These are phyloP conservation scores for Oegoconia quadripuncta DNA, from an alignment of 2,888 invertebrate genomes.

Conservation along the genomic window DNA sequence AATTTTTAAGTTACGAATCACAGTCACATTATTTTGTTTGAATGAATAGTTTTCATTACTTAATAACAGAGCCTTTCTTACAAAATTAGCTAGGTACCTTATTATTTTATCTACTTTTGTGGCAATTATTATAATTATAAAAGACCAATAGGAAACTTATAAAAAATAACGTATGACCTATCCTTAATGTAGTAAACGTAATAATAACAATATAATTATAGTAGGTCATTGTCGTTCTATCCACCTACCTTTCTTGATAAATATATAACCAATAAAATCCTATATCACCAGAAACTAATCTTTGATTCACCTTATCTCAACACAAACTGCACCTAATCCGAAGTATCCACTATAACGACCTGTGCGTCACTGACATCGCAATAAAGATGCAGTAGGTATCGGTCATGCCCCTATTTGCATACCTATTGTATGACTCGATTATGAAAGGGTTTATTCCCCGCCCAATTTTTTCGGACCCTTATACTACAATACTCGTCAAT, in stretches of 20 bases:
- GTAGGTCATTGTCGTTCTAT: slow-evolving; percentile 2
- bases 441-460: slow-evolving; percentile 49
- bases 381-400: slow-evolving; percentile 35
- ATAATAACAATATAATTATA: neutral
- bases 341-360: slow-evolving; percentile 46
- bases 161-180: too few species aligned
- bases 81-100: slow-evolving; percentile 5
- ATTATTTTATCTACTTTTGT: neutral
- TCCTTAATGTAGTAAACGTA: too few species aligned
- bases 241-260: slow-evolving; percentile 12
- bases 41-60: neutral
- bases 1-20: neutral
- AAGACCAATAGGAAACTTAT: too few species aligned
- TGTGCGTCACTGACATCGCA: slow-evolving; percentile 50
- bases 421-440: slow-evolving; percentile 48
- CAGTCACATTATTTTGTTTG: neutral
- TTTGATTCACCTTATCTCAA: slow-evolving; percentile 15
- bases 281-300: slow-evolving; percentile 41
- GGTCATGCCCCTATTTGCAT: slow-evolving; percentile 50
- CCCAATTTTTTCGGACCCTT: slow-evolving; percentile 36
- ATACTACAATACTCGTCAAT: slow-evolving; percentile 16
- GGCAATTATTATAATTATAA: too few species aligned
- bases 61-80: too few species aligned
- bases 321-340: slow-evolving; percentile 15
- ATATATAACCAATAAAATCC: slow-evolving; percentile 27